Evolutionary conservation across 2,113 vertebrate species (phyloP).

Genomic region (Baryphthengus martii): DNA sequence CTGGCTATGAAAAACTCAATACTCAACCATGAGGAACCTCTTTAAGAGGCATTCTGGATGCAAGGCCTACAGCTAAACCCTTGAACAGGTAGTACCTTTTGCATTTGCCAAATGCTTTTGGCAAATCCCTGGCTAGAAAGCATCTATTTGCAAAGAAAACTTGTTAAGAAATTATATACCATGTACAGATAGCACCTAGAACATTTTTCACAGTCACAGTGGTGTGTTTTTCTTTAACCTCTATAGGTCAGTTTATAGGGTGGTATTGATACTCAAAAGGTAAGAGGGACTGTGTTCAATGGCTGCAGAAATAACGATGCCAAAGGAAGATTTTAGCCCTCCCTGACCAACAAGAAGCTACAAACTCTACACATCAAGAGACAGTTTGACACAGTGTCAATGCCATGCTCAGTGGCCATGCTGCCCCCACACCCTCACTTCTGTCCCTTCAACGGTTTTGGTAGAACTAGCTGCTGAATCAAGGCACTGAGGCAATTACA

Average conservation of each 20-base stretch:
- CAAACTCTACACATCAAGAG: background rate
- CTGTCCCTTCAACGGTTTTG: background rate
- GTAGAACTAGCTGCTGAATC: background rate
- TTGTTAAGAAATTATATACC: background rate
- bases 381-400: background rate
- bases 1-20: background rate
- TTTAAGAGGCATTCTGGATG: background rate
- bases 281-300: background rate
- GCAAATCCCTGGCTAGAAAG: background rate
- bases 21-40: background rate
- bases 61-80: background rate
- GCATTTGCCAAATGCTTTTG: background rate
- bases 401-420: too few relatives aligned
- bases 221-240: background rate
- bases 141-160: background rate
- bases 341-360: background rate
- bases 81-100: background rate
- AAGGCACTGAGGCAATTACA: background rate
- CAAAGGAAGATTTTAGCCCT: background rate
- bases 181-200: background rate
- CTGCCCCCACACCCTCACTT: rapidly evolving
- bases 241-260: background rate
- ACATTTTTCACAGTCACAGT: background rate
- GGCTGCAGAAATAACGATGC: background rate
- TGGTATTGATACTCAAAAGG: too few relatives aligned